Evolutionary conservation across 2,113 vertebrate genomes (phyloP).

Genomic region (Aramus guarauna): DNA sequence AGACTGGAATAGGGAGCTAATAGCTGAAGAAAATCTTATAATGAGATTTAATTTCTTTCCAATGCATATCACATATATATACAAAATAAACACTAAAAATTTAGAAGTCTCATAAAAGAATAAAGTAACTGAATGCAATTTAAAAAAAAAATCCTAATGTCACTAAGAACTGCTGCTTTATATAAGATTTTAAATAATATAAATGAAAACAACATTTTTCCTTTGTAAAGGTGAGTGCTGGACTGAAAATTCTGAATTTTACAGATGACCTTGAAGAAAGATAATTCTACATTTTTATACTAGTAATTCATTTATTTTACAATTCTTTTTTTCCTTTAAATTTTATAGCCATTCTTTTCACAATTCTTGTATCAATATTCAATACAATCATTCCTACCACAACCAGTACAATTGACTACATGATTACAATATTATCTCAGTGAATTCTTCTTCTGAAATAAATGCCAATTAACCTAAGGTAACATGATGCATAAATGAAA

Average conservation of each 20-base stretch:
- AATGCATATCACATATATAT: background rate
- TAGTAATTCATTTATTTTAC: background rate
- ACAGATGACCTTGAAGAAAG: background rate
- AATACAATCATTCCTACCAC: background rate
- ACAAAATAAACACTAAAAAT: background rate
- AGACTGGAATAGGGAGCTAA: background rate
- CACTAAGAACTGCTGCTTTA: background rate
- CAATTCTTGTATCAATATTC: background rate
- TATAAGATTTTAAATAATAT: background rate
- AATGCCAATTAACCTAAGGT: conserved; percentile 15
- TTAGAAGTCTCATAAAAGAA: background rate
- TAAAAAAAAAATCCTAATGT: background rate
- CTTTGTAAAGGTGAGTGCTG: background rate
- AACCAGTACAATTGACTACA: background rate
- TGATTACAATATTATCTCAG: background rate
- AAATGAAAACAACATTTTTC: background rate
- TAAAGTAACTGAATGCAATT: background rate
- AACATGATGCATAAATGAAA: background rate
- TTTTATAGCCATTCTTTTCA: background rate
- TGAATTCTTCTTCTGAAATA: conserved; percentile 11
- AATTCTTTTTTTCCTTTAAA: background rate
- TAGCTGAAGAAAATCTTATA: background rate
- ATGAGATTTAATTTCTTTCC: background rate
- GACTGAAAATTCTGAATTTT: background rate
- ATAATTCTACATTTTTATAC: background rate